Base-by-base conservation (phyloP, 2,113 vertebrate genomes). In the Uropsilus gracilis region DNA sequence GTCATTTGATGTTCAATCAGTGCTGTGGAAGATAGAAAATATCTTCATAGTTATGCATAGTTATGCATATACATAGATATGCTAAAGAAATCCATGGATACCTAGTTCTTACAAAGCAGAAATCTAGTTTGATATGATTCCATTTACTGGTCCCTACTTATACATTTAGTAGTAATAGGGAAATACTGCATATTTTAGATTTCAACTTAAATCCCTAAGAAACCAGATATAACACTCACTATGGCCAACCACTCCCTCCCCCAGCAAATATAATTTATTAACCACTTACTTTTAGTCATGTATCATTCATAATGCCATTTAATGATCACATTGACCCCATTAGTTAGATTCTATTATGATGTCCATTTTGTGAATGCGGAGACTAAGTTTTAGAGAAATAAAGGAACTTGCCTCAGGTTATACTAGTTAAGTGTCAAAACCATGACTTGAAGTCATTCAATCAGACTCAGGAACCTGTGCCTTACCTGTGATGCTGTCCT, bases 151-250 rank as follows among this genome's bases (percentile, higher is more conserved):
- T 64, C 10, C 17, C 30, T 71, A 34, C 20, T 6, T 77, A 6
- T 89, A 75, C 44, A 90, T 59, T 76, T 32, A 59, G 8, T 71
- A 94, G 16, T 77, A 30, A 57, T 69, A 71, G 44, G 53, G 34
- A 90, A 96, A 89, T 83, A 87, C 77, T n/a, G n/a, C 81, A 1
- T 90, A 24, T 82, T 90, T 90, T 91, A 71, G 48, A 66, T 84
- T 87, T 12, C 55, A 86, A 81, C 22, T 66, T 82, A 86, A 72
- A 85, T 92, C 18, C 8, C 24, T 42, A 81, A 30, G n/a, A 86
- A 72, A 2, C 24, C 75, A 91, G 48, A 83, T 61, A 34, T 85
- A 78, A 73, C 13, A 68, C 16, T 86, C 24, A 72, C 71, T 7
- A 84, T 68, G 37, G 53, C 30, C 37, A 78, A 28, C 6, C 26